phyloP scores from a whole-genome alignment of 1,140 invertebrate species.

The Leptopilina boulardi region DNA sequence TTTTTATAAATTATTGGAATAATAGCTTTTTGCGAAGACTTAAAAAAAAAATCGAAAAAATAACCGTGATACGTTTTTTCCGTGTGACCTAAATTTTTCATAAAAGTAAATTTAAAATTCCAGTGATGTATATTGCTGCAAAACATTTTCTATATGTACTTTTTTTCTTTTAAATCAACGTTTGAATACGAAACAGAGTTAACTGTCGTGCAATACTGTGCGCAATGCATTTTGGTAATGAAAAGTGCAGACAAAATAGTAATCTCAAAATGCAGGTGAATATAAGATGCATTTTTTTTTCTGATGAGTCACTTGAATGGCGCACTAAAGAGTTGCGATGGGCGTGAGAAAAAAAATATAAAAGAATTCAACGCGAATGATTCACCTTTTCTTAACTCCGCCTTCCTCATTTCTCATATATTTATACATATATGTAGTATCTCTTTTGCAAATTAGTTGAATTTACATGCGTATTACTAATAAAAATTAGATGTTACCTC shows the following conservation, averaged over 20 bases:
- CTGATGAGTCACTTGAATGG: conserved; percentile 29
- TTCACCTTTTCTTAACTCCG: conserved; percentile 24
- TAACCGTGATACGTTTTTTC: too few relatives aligned
- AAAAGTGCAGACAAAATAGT: not conserved
- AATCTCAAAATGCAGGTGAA: conserved; percentile 22
- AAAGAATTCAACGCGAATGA: conserved; percentile 19
- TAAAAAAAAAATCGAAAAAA: too few relatives aligned
- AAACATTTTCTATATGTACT: not conserved
- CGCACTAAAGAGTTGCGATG: conserved; percentile 15
- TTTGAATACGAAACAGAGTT: conserved; percentile 10
- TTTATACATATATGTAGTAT: too few relatives aligned
- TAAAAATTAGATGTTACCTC: conserved; percentile 8
- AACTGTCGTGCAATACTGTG: not conserved
- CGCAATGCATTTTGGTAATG: not conserved
- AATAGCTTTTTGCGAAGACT: too few relatives aligned
- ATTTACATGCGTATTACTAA: not conserved
- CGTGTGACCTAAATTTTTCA: not conserved
- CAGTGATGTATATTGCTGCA: not conserved
- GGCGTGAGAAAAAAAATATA: conserved; percentile 16
- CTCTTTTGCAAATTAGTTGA: conserved; percentile 19
- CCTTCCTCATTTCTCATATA: conserved; percentile 9
- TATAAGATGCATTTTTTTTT: not conserved
- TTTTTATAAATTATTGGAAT: too few relatives aligned
- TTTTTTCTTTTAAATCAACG: not conserved
- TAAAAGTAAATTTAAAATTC: not conserved